Conservation (phyloP, 2,113 vertebrate genomes). For the Cettia cetti region DNA sequence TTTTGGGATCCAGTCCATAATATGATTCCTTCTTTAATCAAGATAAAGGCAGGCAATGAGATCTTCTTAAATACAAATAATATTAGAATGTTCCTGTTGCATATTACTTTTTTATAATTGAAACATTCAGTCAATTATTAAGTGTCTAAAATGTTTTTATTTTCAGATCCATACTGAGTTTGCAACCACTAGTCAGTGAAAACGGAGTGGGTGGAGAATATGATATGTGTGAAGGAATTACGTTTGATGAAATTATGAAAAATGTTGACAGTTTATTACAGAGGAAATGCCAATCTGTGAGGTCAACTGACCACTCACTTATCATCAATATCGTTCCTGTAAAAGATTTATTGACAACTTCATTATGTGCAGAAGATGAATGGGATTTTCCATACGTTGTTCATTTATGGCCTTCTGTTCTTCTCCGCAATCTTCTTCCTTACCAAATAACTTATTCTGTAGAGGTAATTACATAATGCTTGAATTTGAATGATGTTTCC, state of each 20-base stretch:
- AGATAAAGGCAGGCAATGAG: background rate
- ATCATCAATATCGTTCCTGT: conserved; percentile 87
- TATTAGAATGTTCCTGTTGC: background rate
- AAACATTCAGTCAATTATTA: background rate
- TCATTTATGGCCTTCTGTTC: conserved; percentile 90
- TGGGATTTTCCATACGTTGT: conserved; percentile 91
- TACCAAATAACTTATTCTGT: conserved; percentile 83
- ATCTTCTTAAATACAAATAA: background rate
- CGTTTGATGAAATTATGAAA: conserved; percentile 83
- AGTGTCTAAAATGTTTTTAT: background rate
- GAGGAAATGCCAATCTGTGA: conserved; percentile 77
- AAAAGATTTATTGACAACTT: conserved; percentile 81
- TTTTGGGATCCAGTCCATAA: background rate
- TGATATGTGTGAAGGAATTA: conserved; percentile 83
- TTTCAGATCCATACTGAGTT: conserved; percentile 82
- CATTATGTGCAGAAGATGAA: conserved; percentile 78
- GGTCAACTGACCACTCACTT: conserved; percentile 69
- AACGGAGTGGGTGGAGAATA: conserved; percentile 48
- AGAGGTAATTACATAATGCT: conserved; percentile 66
- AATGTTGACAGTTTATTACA: conserved; percentile 72
- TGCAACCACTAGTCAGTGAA: conserved; percentile 77
- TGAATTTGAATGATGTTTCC: background rate
- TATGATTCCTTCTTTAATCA: background rate
- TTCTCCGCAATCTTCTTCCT: conserved; percentile 92
- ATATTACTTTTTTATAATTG: background rate